Percentiles rank a stretch among this genome's conserved stretches.
phyloP scores from a whole-genome alignment of 2,888 invertebrate species.

The Frankliniella intonsa region DNA sequence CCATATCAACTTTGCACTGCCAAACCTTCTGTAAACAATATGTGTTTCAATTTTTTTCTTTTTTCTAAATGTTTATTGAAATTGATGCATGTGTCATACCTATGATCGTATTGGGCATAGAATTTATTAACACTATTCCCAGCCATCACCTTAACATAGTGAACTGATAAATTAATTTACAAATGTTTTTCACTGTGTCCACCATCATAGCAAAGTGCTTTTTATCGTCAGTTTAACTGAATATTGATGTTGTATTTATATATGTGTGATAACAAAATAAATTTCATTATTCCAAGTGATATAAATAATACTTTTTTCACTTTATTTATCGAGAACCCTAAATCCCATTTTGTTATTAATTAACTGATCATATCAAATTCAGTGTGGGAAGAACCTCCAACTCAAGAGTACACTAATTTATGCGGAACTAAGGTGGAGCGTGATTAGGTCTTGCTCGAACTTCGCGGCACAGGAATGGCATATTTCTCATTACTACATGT shows the following conservation, averaged over 20 bases:
- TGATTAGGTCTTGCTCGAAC: too few relatives aligned
- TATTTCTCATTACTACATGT: too few relatives aligned
- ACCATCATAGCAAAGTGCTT: slow-evolving; percentile 9
- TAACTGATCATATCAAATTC: too few relatives aligned
- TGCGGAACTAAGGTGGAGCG: too few relatives aligned
- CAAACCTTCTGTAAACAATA: background rate
- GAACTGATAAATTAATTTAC: background rate
- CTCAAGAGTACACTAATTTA: too few relatives aligned
- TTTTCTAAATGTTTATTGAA: background rate
- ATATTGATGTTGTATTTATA: slow-evolving; percentile 21
- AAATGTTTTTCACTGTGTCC: background rate
- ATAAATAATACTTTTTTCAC: background rate
- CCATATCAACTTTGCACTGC: slow-evolving; percentile 16
- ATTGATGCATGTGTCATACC: background rate
- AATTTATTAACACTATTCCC: slow-evolving; percentile 11
- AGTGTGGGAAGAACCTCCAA: too few relatives aligned
- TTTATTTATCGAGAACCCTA: too few relatives aligned
- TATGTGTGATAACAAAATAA: slow-evolving; percentile 25
- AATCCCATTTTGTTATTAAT: too few relatives aligned
- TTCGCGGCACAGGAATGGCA: too few relatives aligned
- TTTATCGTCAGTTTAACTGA: background rate
- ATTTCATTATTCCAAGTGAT: slow-evolving; percentile 14
- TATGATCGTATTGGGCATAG: background rate
- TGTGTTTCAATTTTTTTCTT: background rate
- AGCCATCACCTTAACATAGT: slow-evolving; percentile 9